phyloP scores from a whole-genome alignment of 2,797 vertebrate species.

The Coranthus polyacanthus region DNA sequence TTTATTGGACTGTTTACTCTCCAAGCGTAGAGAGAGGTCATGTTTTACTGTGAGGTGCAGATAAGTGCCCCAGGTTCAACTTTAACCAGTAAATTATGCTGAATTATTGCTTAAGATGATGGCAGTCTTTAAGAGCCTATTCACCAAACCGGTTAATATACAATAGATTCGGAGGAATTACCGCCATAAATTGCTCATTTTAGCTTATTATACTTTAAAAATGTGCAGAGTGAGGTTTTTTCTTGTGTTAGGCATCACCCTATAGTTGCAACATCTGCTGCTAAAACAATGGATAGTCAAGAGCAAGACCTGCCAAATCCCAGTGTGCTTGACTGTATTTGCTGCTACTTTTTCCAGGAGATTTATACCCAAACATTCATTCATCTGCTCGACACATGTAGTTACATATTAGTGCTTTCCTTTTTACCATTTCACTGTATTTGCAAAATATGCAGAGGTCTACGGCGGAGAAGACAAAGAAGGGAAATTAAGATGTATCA shows the following conservation, averaged over 20 bases:
- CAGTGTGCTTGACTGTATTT: constrained; percentile 44
- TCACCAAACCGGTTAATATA: neutral
- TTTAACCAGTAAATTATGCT: constrained; percentile 35
- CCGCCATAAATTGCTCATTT: neutral
- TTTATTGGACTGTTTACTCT: constrained; percentile 70
- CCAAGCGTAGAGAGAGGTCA: constrained; percentile 33
- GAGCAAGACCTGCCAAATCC: constrained; percentile 45
- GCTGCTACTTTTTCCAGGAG: constrained; percentile 67
- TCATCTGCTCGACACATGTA: constrained; percentile 79
- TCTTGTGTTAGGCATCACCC: neutral
- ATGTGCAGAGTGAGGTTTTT: neutral
- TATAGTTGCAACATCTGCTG: constrained; percentile 48
- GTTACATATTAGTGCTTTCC: constrained; percentile 54
- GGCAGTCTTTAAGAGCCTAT: neutral
- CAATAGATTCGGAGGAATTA: neutral
- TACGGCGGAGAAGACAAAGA: constrained; percentile 7
- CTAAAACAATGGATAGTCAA: constrained; percentile 33
- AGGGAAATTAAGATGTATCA: constrained; percentile 1
- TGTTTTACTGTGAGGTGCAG: constrained; percentile 59
- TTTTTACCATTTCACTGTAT: constrained; percentile 38
- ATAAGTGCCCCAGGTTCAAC: constrained; percentile 38
- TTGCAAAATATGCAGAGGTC: constrained; percentile 18
- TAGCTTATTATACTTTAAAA: neutral
- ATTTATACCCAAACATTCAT: constrained; percentile 56
- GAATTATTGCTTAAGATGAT: constrained; percentile 24